Evolutionary conservation across 2,888 invertebrate species (phyloP).

Genomic region (Glyphotaelius pellucidus): DNA sequence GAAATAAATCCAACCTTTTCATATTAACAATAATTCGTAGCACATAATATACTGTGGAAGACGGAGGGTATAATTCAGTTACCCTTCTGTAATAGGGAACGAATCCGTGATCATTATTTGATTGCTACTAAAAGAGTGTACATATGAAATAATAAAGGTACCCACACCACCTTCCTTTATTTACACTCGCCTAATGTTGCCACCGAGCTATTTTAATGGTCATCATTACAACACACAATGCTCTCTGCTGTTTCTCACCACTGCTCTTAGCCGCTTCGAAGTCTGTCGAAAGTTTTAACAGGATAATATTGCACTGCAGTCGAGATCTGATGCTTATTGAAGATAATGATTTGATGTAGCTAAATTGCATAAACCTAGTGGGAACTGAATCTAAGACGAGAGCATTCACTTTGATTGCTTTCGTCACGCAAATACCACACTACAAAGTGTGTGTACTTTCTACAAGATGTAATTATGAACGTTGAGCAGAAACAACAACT

Average conservation of each 20-base stretch:
- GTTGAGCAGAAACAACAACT: not conserved
- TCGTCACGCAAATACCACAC: not conserved
- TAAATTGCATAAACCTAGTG: conserved; percentile 29
- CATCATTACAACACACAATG: conserved; percentile 48
- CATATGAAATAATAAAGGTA: conserved; percentile 5
- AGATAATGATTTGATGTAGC: conserved; percentile 22
- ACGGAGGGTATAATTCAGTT: conserved; percentile 2
- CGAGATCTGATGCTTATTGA: conserved; percentile 28
- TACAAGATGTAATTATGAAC: not conserved
- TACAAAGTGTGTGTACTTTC: not conserved
- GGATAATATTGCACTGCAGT: conserved; percentile 36
- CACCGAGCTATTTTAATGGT: conserved; percentile 56
- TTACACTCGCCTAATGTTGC: conserved; percentile 43
- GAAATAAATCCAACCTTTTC: not conserved
- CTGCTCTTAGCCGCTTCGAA: conserved; percentile 7
- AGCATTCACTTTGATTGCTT: not conserved
- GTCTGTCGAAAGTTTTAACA: conserved; percentile 34
- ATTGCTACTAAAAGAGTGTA: conserved; percentile 37
- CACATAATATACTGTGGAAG: not conserved
- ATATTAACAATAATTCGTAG: not conserved
- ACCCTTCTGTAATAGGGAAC: conserved; percentile 37
- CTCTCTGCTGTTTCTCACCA: conserved; percentile 47
- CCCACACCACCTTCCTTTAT: not conserved
- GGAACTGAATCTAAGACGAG: not conserved
- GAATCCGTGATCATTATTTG: conserved; percentile 58